These are phyloP conservation scores for Drosophila truncata DNA, from an alignment of 1,140 invertebrate species.

Conservation along the genomic window DNA sequence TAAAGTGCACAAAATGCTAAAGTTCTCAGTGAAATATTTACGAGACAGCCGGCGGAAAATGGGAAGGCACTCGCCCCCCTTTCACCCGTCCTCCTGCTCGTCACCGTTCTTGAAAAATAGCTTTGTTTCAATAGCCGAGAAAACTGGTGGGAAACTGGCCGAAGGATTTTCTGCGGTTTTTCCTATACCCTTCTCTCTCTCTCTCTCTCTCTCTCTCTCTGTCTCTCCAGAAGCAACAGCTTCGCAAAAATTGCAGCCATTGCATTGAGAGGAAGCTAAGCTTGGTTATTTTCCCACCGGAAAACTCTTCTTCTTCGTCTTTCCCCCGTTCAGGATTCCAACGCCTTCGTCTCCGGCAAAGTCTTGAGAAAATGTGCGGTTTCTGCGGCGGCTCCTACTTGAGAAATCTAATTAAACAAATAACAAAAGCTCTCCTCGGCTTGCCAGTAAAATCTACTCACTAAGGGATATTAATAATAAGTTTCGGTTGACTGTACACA, in stretches of 20 bases:
- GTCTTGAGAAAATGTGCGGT: constrained; percentile 81
- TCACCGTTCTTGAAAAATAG: constrained; percentile 63
- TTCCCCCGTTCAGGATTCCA: neutral
- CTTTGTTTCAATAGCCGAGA: constrained; percentile 70
- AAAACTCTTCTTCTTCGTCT: neutral
- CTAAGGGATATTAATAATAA: constrained; percentile 56
- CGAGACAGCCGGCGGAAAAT: constrained; percentile 39
- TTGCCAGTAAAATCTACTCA: constrained; percentile 35
- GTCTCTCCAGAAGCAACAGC: constrained; percentile 1
- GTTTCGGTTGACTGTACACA: constrained; percentile 52
- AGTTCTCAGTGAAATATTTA: constrained; percentile 64
- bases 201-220: neutral
- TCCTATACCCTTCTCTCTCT: neutral
- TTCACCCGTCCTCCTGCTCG: too few relatives aligned
- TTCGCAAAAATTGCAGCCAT: constrained; percentile 64
- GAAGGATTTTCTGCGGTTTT: constrained; percentile 60
- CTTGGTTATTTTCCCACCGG: constrained; percentile 29
- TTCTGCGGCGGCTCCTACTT: constrained; percentile 73
- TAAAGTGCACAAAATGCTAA: constrained; percentile 78
- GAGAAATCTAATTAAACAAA: constrained; percentile 84
- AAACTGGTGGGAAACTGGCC: constrained; percentile 26
- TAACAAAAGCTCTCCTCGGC: constrained; percentile 67
- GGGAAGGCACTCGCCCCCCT: neutral
- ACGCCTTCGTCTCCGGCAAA: constrained; percentile 1
- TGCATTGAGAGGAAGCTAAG: constrained; percentile 52